A percentile compares a stretch with the other conserved stretches of the same genome.
phyloP scores from a whole-genome alignment of 1,140 invertebrate species.

The Harlomillsia oculata region DNA sequence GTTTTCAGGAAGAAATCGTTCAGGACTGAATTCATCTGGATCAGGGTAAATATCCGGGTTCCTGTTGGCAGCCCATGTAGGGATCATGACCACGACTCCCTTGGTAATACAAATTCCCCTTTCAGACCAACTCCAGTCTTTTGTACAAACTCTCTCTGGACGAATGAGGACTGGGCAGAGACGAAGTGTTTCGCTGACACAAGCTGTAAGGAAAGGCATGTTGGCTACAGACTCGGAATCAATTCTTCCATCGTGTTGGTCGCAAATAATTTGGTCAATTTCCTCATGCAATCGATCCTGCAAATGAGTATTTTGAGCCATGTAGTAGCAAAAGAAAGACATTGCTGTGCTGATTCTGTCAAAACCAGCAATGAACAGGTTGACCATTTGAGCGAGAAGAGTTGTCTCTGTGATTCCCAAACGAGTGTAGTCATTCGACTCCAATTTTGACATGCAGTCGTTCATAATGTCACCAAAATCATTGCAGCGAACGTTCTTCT shows the following conservation, averaged over 20 bases:
- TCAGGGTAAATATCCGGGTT: constrained; percentile 45
- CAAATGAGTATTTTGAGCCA: constrained; percentile 49
- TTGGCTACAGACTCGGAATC: constrained; percentile 26
- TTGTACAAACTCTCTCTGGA: constrained; percentile 19
- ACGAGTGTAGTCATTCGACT: not conserved
- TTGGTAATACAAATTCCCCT: constrained; percentile 37
- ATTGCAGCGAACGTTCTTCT: not conserved
- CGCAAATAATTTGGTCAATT: not conserved
- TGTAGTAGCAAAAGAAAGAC: constrained; percentile 50
- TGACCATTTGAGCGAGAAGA: constrained; percentile 13
- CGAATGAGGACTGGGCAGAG: constrained; percentile 14
- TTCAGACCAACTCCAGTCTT: constrained; percentile 39
- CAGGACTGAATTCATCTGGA: constrained; percentile 49
- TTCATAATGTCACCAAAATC: constrained; percentile 20
- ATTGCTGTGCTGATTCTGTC: constrained; percentile 5
- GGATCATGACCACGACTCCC: constrained; percentile 43
- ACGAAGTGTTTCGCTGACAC: constrained; percentile 29
- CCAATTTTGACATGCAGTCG: not conserved
- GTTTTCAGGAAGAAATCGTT: constrained; percentile 46
- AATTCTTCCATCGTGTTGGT: constrained; percentile 16
- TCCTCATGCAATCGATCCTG: constrained; percentile 40
- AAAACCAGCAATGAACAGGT: constrained; percentile 2
- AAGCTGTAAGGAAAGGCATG: constrained; percentile 30
- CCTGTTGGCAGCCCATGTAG: constrained; percentile 45
- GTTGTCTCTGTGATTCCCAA: constrained; percentile 22